Evolutionary conservation across 2,888 invertebrate species (phyloP), one percentile per base, ranked within the genome.

Genomic region (Panorpa germanica): DNA sequence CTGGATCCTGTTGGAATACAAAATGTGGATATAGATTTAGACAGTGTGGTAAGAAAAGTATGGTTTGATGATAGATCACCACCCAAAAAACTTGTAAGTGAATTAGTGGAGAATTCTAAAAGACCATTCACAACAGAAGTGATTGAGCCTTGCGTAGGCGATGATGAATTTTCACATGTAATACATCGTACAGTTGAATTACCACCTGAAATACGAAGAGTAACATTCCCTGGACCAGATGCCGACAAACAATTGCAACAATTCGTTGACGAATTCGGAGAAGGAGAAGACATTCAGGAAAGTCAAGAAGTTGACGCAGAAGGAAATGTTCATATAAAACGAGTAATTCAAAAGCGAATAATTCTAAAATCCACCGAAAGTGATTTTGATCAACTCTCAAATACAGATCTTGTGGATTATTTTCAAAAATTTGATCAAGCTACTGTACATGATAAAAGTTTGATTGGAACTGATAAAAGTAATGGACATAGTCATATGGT

Each of bases 1-100:
- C 51, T 74, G 41, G 74, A 73, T 45, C 66, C 67, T 8, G 46
- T 59, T n/a, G n/a, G n/a, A n/a, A n/a, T n/a, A n/a, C n/a, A n/a
- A n/a, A n/a, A n/a, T n/a, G n/a, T n/a, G n/a, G n/a, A n/a, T n/a
- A n/a, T n/a, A n/a, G n/a, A n/a, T n/a, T n/a, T n/a, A n/a, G n/a
- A n/a, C n/a, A n/a, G n/a, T n/a, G n/a, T n/a, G n/a, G n/a, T n/a
- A n/a, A n/a, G n/a, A n/a, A n/a, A n/a, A n/a, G n/a, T n/a, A n/a
- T n/a, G n/a, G n/a, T n/a, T n/a, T n/a, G n/a, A n/a, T n/a, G n/a
- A n/a, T n/a, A n/a, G n/a, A n/a, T n/a, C n/a, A n/a, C n/a, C n/a
- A n/a, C n/a, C n/a, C n/a, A n/a, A n/a, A n/a, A n/a, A n/a, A n/a
- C n/a, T n/a, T n/a, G n/a, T n/a, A n/a, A n/a, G n/a, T n/a, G 50